Base-by-base conservation (phyloP, 2,113 vertebrate species). In the Engystomops pustulosus region DNA sequence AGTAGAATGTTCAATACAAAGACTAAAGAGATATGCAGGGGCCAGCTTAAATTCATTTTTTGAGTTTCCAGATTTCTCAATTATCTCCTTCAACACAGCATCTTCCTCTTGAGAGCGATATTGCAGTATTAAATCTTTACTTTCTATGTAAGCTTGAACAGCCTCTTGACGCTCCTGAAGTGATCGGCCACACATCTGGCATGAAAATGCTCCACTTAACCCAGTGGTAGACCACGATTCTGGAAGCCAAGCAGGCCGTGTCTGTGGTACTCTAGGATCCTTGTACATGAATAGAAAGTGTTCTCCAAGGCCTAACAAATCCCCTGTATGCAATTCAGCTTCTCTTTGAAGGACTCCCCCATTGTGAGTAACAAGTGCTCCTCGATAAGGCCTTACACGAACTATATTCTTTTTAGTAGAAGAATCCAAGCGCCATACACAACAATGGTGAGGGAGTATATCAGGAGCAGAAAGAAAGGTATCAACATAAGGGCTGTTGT, bases 251-350 rank as follows among this genome's bases (percentile, higher is more conserved):
- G 89, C 80, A 0, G 89, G 91, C 30, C 87, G 91, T 58, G 41
- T 89, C 14, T 53, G 91, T 83, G 90, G 91, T 0, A 85, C 87
- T 6, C 96, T 94, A 44, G 96, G 96, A 90, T 98, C 96, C 71
- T 96, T 95, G 87, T 96, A 98, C 89, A 98, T 92, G 91, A 98
- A 96, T 25, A 98, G 90, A 88, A 97, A 96, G 85, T 97, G 95
- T 84, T 93, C 90, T 36, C 96, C 96, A 55, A 98, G 91, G 75
- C 96, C 96, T 71, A 98, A 91, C 87, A 98, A 91, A 88, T 98
- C 96, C 17, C 96, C 96, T 0, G 96, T 94, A 75, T 92, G 94
- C 30, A 98, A 89, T 86, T 93, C 91, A 0, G 95, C 90, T 90
- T 97, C 95, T 34, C 96, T 92, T 88, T 95, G 94, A 32, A 97